These are phyloP conservation scores for Furcula furcula DNA, from an alignment of 2,888 invertebrate species.

Conservation along the genomic window DNA sequence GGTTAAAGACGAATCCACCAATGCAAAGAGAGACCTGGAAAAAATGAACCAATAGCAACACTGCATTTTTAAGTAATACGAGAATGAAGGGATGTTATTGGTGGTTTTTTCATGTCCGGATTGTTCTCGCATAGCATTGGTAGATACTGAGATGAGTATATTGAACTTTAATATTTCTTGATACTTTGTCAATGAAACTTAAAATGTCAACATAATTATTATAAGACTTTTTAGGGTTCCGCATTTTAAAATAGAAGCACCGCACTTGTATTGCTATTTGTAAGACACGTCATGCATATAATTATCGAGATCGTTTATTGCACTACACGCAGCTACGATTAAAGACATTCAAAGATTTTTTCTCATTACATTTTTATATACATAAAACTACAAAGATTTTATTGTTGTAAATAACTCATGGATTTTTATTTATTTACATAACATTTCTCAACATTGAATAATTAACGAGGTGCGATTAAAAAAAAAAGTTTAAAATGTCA, in stretches of 20 bases:
- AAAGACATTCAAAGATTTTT: constrained; percentile 26
- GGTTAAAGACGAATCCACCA: too few relatives aligned
- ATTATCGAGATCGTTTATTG: constrained; percentile 54
- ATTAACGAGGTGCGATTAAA: constrained; percentile 8
- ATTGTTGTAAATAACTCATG: constrained; percentile 37
- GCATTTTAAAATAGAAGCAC: constrained; percentile 38
- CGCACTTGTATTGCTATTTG: constrained; percentile 36
- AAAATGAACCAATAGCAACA: too few relatives aligned
- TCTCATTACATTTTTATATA: constrained; percentile 39
- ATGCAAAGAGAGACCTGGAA: too few relatives aligned
- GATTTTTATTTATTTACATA: constrained; percentile 53
- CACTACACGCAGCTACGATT: constrained; percentile 39
- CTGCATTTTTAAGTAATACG: too few relatives aligned
- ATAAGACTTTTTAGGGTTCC: too few relatives aligned
- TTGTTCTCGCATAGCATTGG: too few relatives aligned
- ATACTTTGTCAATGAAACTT: too few relatives aligned
- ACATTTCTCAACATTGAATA: constrained; percentile 12
- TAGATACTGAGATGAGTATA: too few relatives aligned
- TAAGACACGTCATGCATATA: constrained; percentile 30
- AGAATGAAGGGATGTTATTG: too few relatives aligned
- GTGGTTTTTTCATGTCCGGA: too few relatives aligned
- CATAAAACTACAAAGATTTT: constrained; percentile 44
- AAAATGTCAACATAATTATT: background rate
- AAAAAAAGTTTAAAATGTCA: constrained; percentile 14
- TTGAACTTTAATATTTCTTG: too few relatives aligned